Evolutionary conservation across 2,113 vertebrate genomes (phyloP).

Genomic region (Pollimyrus isidori): DNA sequence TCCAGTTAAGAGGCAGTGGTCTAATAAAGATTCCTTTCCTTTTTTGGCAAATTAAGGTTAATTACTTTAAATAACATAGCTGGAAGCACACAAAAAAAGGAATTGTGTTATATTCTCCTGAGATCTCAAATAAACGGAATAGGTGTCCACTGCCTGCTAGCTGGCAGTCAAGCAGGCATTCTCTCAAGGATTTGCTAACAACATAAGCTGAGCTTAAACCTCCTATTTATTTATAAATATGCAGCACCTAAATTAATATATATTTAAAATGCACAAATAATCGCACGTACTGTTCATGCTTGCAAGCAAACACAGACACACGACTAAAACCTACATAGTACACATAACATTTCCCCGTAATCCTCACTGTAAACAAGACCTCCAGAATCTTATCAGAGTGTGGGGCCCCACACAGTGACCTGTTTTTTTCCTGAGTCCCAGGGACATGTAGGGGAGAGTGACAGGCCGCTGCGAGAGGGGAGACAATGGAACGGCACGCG

Average conservation of each 20-base stretch:
- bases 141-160: constrained; percentile 57
- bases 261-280: constrained; percentile 21
- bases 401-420: constrained; percentile 27
- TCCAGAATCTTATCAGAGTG: constrained; percentile 28
- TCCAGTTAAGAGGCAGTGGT: constrained; percentile 88
- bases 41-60: constrained; percentile 94
- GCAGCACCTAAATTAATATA: not conserved
- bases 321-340: constrained; percentile 8
- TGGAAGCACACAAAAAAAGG: constrained; percentile 71
- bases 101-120: constrained; percentile 77
- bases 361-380: constrained; percentile 34
- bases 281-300: constrained; percentile 18
- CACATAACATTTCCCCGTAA: constrained; percentile 28
- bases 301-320: constrained; percentile 26
- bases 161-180: constrained; percentile 43
- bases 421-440: constrained; percentile 28
- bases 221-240: not conserved
- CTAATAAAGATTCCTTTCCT: constrained; percentile 85
- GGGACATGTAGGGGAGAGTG: constrained; percentile 19
- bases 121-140: constrained; percentile 68
- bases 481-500: constrained; percentile 19
- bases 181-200: not conserved
- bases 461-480: constrained; percentile 26
- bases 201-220: constrained; percentile 6
- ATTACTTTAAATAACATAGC: constrained; percentile 98